Percentiles rank a stretch among this genome's conserved stretches.
These are phyloP conservation scores for Hyalella azteca DNA, from an alignment of 2,888 invertebrate species.

Conservation along the genomic window DNA sequence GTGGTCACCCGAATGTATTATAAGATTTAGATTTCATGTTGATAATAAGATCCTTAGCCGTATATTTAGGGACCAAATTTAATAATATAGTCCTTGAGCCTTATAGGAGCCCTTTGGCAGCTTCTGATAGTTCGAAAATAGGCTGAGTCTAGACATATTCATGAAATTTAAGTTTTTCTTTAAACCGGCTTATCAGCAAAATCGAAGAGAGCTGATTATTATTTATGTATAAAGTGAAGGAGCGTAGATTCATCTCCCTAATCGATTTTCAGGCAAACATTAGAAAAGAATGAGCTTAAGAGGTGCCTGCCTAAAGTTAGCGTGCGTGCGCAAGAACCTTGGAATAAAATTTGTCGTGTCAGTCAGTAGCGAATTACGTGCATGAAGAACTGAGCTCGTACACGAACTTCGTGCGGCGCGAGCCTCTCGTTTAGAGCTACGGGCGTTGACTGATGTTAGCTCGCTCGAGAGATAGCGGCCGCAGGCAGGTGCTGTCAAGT, in stretches of 20 bases:
- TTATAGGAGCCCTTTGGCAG: no score
- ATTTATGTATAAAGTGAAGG: not conserved
- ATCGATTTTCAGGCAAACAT: conserved; percentile 16
- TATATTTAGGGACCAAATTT: no score
- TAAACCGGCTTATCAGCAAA: not conserved
- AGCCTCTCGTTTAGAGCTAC: not conserved
- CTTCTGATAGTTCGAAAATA: no score
- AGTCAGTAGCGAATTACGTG: not conserved
- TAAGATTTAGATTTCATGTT: no score
- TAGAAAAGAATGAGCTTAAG: not conserved
- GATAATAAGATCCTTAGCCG: no score
- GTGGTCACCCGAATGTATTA: no score
- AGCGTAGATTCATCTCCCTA: conserved; percentile 6
- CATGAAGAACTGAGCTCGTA: not conserved
- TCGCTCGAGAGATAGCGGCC: no score
- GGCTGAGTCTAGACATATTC: no score
- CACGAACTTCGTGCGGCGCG: not conserved
- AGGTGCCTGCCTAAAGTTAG: not conserved
- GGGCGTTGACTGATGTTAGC: no score
- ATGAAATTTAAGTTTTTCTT: no score
- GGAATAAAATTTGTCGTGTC: not conserved
- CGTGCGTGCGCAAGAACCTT: not conserved
- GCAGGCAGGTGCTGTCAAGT: no score
- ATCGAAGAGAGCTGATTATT: not conserved
- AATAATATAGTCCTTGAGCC: no score